Evolutionary conservation across 2,113 vertebrate genomes (phyloP).

Genomic region (Prionailurus viverrinus): DNA sequence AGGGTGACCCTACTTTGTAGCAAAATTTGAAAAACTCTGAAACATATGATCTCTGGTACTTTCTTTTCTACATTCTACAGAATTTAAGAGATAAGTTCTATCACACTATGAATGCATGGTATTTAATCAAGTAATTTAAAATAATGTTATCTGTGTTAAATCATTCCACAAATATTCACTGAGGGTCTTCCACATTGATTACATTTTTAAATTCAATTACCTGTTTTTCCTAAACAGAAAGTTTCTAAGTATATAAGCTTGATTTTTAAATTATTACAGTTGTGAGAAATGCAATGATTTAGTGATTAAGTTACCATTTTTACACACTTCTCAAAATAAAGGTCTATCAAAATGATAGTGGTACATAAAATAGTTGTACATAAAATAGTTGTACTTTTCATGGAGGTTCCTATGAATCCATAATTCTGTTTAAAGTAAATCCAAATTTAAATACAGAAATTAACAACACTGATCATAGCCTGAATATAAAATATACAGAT

Average conservation of each 20-base stretch:
- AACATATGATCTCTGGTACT: neutral
- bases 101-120: neutral
- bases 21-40: neutral
- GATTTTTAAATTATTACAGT: neutral
- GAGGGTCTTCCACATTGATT: too few relatives aligned
- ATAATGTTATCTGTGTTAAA: neutral
- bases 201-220: neutral
- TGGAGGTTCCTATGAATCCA: neutral
- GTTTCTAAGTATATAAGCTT: neutral
- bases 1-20: too few relatives aligned
- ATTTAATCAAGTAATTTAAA: conserved; percentile 8
- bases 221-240: conserved; percentile 1
- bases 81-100: neutral
- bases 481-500: conserved; percentile 32
- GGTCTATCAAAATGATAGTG: neutral
- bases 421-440: conserved; percentile 30
- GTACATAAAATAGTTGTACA: neutral
- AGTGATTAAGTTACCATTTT: neutral
- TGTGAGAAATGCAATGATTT: neutral
- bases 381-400: neutral
- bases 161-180: neutral
- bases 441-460: conserved; percentile 13
- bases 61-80: neutral
- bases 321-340: neutral
- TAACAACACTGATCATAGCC: conserved; percentile 11